Base-by-base conservation (phyloP, 1,140 invertebrate species). In the Littorina saxatilis region DNA sequence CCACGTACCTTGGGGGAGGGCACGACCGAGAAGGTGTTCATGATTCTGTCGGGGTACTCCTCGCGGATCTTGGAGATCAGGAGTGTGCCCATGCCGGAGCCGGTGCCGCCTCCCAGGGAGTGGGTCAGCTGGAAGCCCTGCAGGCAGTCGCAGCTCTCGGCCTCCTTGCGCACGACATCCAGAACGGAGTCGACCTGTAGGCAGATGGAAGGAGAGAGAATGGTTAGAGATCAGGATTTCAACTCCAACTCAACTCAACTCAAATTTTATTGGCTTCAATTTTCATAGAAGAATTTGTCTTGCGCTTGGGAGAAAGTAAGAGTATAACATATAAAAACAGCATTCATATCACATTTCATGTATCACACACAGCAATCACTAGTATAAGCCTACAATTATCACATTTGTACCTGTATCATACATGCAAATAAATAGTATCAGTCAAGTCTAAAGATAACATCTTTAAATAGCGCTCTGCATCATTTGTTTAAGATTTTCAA, bases 21-120 rank as follows among this genome's bases (percentile, higher is more conserved):
- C 66, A 98, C 96, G 66, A 98, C 96, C 3, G 96, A 97, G 92
- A 97, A 98, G 35, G 97, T 96, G 91, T 96, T 96, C 95, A 98
- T 97, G 81, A 98, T 98, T 91, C 97, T 94, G 93, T 98, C 97
- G 9, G 97, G 93, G 87, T 93, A 94, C 87, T 94, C 94, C 88
- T 94, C 94, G 50, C 94, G 88, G 77, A 94, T 94, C 84, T 94
- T 94, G 35, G 93, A 93, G 76, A 94, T 94, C 43, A 94, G 88
- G 20, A 94, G 90, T 43, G 94, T 94, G 76, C 94, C 94, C 94
- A 94, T 94, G 66, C 94, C 89, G 20, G 90, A 90, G 47, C 90
- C 90, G 35, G 90, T 91, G 68, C 90, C 90, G 55, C 90, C 90
- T 29, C 95, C 95, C 0, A 84, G 82, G 20, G 82, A 84, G 68